These are phyloP conservation scores for Musca vetustissima DNA, from an alignment of 1,140 invertebrate species.

Conservation along the genomic window DNA sequence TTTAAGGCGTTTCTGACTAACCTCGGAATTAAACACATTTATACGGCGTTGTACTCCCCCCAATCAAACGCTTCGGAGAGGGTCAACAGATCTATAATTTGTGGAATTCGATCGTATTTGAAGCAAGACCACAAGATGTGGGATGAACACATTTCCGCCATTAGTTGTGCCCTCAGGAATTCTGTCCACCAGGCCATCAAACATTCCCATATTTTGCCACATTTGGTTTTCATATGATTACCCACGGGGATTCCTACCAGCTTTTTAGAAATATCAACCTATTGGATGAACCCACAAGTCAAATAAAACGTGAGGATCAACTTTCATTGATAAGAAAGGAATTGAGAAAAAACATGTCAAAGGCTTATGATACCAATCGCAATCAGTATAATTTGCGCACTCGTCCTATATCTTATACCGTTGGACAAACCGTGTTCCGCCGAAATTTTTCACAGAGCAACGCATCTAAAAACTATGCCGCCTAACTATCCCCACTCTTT, in stretches of 20 bases:
- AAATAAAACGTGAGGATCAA: no score
- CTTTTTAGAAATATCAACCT: no score
- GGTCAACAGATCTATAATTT: no score
- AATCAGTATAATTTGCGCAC: background rate
- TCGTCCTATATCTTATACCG: background rate
- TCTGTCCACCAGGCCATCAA: no score
- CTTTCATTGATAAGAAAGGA: background rate
- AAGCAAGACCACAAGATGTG: background rate
- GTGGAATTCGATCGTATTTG: conserved; percentile 19
- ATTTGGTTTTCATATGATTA: no score
- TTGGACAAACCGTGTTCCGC: background rate
- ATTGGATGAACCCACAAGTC: no score
- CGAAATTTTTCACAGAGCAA: no score
- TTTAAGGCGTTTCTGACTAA: no score
- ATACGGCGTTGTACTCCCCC: no score
- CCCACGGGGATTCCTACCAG: no score
- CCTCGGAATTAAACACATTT: no score
- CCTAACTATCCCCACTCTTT: background rate
- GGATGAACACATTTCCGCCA: conserved; percentile 21
- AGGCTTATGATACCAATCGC: background rate
- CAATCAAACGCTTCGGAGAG: no score
- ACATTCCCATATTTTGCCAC: background rate
- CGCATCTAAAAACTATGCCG: background rate
- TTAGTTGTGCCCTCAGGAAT: conserved; percentile 17
- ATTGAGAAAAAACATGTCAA: background rate